Base-by-base conservation (phyloP, 1,140 invertebrate genomes). In the Plodia interpunctella region DNA sequence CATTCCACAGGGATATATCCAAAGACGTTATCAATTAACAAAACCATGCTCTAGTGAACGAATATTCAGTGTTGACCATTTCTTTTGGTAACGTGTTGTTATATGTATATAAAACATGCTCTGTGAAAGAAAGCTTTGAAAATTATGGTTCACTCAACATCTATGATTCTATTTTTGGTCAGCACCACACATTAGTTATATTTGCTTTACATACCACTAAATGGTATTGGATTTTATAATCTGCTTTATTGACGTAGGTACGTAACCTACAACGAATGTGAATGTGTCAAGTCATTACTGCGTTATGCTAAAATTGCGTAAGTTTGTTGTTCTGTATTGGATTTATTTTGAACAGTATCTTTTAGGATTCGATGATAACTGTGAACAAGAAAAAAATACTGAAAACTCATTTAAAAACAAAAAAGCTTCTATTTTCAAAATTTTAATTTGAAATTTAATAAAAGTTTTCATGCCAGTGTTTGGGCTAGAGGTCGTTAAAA, bases 271-370 rank as follows among this genome's bases (percentile, higher is more conserved):
- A 54, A 58, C 5, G 49, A 11, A 13, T 32, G 8, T 6, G 28
- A 28, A 18, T 51, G 17, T 62, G 66, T 71, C 62, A 68, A 72
- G 68, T 76, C 68, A 76, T 78, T 68, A 74, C 81, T 83, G 83
- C 83, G 83, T 82, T 85, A 82, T 85, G 82, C 74, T 74, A 75
- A 74, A 70, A 73, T 56, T 68, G 72, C 74, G 74, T 76, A 74
- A 73, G 62, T 59, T 66, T 61, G 63, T 65, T 52, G 15, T 44
- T 44, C 38, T 15, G 3, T 10, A 44, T 15, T 44, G 1, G 13
- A 15, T 15, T 44, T 44, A 44, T 44, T 44, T 44, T 44, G 13
- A 44, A 44, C 1, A 44, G 1, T 10, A 15, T 11, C 32, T 44
- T 44, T 44, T 15, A 32, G 30, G 11, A 32, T 11, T 32, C 9